Evolutionary conservation across 2,113 vertebrate genomes (phyloP), one percentile per base, ranked within the genome.

Genomic region (Gobius niger): DNA sequence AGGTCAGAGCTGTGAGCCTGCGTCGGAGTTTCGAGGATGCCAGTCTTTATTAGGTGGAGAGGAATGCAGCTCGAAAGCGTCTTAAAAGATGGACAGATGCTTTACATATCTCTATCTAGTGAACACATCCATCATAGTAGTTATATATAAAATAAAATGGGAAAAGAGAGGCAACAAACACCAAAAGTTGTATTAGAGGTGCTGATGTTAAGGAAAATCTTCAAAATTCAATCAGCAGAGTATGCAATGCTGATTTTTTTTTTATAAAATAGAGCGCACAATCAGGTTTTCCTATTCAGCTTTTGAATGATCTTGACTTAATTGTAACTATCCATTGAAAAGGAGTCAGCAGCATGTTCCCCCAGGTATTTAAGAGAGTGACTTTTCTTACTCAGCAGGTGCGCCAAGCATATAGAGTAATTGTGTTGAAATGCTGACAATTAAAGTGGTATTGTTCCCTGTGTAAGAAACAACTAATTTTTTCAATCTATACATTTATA

Each of bases 1-100:
- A 82, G 83, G 82, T 68, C 76, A 68, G 87, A 84, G 83, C 80
- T 80, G 75, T 89, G 88, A 91, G 91, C 88, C 87, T 57, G 73
- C 24, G 19, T 65, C 82, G 81, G 81, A 79, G 82, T 70, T 57
- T 57, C 82, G 81, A 80, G 82, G 86, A 86, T 86, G 88, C 85
- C 83, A 64, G 85, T 90, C 87, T 89, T 87, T 83, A 88, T 85
- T 68, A 75, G 44, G 76, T 75, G 72, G 70, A 79, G 75, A 82
- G 82, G 86, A 88, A 90, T 89, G 87, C 80, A 72, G 81, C 76
- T 42, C 68, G 53, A 70, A 76, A 75, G 77, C 63, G 72, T 70
- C 73, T 76, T 51, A 70, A 34, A 34, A 71, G 71, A 62, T 67
- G 67, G 47, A 70, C 68, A 74, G 52, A 66, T 76, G 9, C 12